These are phyloP conservation scores for Epinotia bilunana DNA, from an alignment of 2,888 invertebrate species.

Conservation along the genomic window DNA sequence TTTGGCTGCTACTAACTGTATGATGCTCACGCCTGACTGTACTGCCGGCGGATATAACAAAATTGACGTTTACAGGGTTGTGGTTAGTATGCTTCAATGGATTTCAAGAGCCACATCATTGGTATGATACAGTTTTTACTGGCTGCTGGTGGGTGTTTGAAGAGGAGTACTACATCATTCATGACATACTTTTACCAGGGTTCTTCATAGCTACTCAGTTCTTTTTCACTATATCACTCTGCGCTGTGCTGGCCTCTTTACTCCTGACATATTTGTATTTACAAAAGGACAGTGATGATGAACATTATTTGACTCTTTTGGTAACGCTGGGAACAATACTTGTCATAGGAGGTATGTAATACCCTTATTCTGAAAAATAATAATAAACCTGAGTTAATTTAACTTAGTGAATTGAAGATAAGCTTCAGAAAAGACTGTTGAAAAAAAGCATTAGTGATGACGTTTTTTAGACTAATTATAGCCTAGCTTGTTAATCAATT, in stretches of 20 bases:
- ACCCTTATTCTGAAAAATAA: not conserved
- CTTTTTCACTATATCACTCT: conserved; percentile 95
- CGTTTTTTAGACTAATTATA: no score
- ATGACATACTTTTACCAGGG: conserved; percentile 93
- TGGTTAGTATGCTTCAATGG: conserved; percentile 98
- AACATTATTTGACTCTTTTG: conserved; percentile 89
- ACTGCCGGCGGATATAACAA: not conserved
- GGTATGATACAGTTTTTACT: conserved; percentile 92
- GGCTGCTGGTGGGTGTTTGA: conserved; percentile 99
- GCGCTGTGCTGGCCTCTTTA: conserved; percentile 90
- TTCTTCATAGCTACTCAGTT: conserved; percentile 98
- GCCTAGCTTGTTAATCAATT: no score
- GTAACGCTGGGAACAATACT: conserved; percentile 90
- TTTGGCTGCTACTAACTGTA: no score
- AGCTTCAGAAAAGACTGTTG: no score
- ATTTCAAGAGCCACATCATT: conserved; percentile 93
- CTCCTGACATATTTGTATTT: conserved; percentile 90
- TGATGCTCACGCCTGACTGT: not conserved
- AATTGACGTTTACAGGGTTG: conserved; percentile 86
- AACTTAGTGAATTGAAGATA: no score
- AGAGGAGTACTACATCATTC: conserved; percentile 97
- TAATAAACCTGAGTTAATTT: no score
- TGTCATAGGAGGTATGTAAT: conserved; percentile 85
- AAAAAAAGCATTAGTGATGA: no score
- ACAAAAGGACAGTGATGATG: conserved; percentile 90